Evolutionary conservation across 1,140 invertebrate genomes (phyloP).

Genomic region (Nephotettix cincticeps): DNA sequence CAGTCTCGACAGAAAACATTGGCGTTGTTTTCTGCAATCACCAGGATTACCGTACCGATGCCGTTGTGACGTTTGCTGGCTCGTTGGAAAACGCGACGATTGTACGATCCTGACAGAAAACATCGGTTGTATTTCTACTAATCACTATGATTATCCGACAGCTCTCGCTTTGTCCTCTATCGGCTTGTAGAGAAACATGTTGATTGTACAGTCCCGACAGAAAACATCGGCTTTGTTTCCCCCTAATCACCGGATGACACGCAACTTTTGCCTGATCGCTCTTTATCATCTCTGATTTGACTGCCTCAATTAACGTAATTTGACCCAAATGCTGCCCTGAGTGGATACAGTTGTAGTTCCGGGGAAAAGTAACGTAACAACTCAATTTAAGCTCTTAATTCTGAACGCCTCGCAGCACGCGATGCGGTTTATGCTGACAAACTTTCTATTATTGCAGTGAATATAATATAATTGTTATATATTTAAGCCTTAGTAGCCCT

Average conservation of each 20-base stretch:
- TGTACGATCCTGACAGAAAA: not conserved
- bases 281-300: slow-evolving; percentile 16
- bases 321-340: not conserved
- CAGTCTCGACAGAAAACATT: not conserved
- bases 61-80: not conserved
- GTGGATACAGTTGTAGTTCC: not conserved
- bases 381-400: slow-evolving; percentile 19
- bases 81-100: not conserved
- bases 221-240: slow-evolving; percentile 5
- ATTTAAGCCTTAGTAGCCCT: too few species aligned
- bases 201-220: not conserved
- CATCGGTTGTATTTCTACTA: too few species aligned
- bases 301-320: slow-evolving; percentile 3
- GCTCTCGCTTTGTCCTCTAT: too few species aligned
- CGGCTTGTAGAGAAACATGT: not conserved
- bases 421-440: too few species aligned
- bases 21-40: not conserved
- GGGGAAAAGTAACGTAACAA: slow-evolving; percentile 2
- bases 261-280: not conserved
- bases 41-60: too few species aligned
- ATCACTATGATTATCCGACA: too few species aligned
- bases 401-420: not conserved
- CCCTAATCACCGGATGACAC: slow-evolving; percentile 1
- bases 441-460: too few species aligned
- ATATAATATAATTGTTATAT: too few species aligned